Conservation (phyloP, 2,888 invertebrate species). For the Sisyra terminalis region DNA sequence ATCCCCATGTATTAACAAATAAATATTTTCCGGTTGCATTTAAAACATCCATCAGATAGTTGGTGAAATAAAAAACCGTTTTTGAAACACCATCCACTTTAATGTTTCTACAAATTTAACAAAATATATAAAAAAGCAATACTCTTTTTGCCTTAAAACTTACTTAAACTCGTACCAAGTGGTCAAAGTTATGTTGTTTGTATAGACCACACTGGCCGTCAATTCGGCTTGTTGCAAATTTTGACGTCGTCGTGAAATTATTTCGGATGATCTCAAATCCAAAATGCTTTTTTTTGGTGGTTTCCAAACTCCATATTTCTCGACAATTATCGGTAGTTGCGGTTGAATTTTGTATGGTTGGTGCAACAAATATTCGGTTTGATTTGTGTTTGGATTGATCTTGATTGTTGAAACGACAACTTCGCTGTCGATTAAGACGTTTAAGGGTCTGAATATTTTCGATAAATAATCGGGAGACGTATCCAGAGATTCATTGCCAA, state of each 20-base stretch:
- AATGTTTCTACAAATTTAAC: slow-evolving; percentile 17
- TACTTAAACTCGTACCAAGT: slow-evolving; percentile 28
- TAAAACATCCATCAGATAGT: slow-evolving; percentile 33
- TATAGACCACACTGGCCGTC: slow-evolving; percentile 20
- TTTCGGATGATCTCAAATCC: slow-evolving; percentile 13
- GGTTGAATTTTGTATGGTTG: no score
- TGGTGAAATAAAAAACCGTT: slow-evolving; percentile 35
- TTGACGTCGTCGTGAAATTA: slow-evolving; percentile 14
- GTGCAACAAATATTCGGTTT: no score
- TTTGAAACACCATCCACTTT: slow-evolving; percentile 36
- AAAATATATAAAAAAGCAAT: slow-evolving; percentile 9
- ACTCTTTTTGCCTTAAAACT: neutral
- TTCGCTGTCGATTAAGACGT: no score
- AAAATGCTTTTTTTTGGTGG: neutral
- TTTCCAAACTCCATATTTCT: no score
- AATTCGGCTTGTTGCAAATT: slow-evolving; percentile 18
- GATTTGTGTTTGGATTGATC: no score
- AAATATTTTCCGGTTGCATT: slow-evolving; percentile 31
- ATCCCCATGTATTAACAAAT: slow-evolving; percentile 38
- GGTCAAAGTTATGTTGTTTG: slow-evolving; percentile 23
- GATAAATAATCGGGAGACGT: no score
- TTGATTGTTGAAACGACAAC: no score
- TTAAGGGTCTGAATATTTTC: no score
- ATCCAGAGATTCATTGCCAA: no score
- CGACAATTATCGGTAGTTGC: no score